Conservation (phyloP, 2,113 vertebrate species). For the Ictalurus punctatus region DNA sequence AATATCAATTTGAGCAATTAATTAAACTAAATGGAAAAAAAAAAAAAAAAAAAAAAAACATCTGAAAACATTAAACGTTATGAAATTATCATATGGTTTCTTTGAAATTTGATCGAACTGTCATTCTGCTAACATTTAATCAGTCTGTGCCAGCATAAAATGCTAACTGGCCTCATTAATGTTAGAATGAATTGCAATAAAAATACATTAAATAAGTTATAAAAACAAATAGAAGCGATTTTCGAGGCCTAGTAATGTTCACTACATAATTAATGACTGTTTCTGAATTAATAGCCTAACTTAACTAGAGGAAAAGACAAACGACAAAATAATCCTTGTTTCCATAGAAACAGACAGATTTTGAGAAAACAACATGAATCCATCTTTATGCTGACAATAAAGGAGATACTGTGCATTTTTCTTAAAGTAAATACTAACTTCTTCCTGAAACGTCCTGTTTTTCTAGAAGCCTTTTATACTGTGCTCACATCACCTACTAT, state of each 20-base stretch:
- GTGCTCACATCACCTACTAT: not conserved
- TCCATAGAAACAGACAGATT: not conserved
- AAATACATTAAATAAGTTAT: not conserved
- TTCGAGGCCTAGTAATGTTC: not conserved
- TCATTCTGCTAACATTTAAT: not conserved
- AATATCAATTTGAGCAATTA: not conserved
- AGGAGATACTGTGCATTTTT: not conserved
- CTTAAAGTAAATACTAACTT: not conserved
- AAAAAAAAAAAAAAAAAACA: not conserved
- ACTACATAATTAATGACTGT: not conserved
- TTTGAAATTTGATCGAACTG: not conserved
- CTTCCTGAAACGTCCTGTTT: not conserved
- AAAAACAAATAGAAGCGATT: not conserved
- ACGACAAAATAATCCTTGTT: not conserved
- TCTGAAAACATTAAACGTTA: not conserved
- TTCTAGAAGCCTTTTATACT: not conserved
- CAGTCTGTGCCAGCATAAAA: not conserved
- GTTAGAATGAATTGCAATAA: not conserved
- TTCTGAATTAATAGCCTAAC: not conserved
- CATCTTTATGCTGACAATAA: not conserved
- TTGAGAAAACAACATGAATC: not conserved
- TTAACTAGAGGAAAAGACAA: not conserved
- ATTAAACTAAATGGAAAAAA: not conserved
- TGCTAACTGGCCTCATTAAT: not conserved
- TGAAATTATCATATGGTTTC: not conserved